Evolutionary conservation across 2,113 vertebrate genomes (phyloP), one percentile per base, ranked within the genome.

Genomic region (Chionomys nivalis): DNA sequence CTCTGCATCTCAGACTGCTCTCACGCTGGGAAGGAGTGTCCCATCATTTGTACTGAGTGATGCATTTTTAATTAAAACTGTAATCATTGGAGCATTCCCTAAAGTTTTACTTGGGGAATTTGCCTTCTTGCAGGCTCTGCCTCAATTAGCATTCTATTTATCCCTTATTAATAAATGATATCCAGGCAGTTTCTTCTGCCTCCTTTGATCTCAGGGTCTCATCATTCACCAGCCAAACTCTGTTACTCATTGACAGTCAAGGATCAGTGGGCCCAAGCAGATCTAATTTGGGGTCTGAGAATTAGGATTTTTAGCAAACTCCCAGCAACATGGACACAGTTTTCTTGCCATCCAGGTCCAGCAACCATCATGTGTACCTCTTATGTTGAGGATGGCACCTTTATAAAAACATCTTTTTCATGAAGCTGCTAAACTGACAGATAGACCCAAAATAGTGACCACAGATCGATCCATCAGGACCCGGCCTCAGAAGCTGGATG

Each of bases 71-170:
- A 98, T 99, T 98, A 97, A 94, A 96, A 93, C 95, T 97, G 47
- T 98, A 98, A 98, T 97, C 78, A 95, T 95, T 97, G 97, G 96
- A 98, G 98, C 96, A 97, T 97, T 76, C 91, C 97, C 90, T 97
- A 97, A 99, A 98, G 94, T 97, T 98, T 98, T 98, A 98, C 97
- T 98, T 95, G 76, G 98, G 98, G 98, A 98, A 98, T 98, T 98
- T 97, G 94, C 86, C 96, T 87, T 98, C 82, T 97, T 97, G 91
- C 1, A 72, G 93, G 39, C 31, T 96, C 91, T 94, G 63, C 82
- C 76, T 44, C 98, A 98, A 98, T 98, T 96, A 98, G 97, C 97
- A 98, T 98, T 98, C 98, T 97, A 97, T 98, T 98, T 98, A 98
- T 98, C 96, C 89, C 91, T 97, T 96, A 98, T 98, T 98, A 98